Conservation (phyloP, 1,140 invertebrate species). For the Wasmannia auropunctata region DNA sequence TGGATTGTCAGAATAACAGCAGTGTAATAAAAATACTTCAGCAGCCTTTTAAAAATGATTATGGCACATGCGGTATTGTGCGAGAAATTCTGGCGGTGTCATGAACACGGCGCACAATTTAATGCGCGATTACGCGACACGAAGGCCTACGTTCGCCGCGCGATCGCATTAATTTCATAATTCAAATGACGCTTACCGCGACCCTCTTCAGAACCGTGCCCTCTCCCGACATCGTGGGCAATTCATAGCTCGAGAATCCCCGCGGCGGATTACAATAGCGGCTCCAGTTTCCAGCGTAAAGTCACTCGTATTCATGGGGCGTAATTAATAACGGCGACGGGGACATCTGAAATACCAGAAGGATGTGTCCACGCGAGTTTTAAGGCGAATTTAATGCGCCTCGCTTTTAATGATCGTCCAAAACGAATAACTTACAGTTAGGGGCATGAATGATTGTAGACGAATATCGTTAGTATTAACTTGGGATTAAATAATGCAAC, state of each 20-base stretch:
- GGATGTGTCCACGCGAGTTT: neutral
- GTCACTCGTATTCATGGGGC: constrained; percentile 21
- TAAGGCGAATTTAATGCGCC: constrained; percentile 6
- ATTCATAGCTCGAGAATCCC: constrained; percentile 48
- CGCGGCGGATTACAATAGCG: constrained; percentile 52
- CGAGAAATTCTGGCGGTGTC: neutral
- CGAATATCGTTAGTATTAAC: neutral
- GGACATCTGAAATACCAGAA: constrained; percentile 23
- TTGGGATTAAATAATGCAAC: neutral
- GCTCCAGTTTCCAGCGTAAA: constrained; percentile 45
- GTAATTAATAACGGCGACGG: constrained; percentile 36
- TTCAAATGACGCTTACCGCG: constrained; percentile 32
- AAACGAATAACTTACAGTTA: neutral
- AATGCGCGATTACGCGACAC: constrained; percentile 35
- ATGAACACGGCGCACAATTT: constrained; percentile 5
- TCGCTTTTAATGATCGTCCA: neutral
- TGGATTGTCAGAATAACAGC: neutral
- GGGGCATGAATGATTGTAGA: neutral
- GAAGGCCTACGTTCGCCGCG: constrained; percentile 9
- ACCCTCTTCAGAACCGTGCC: constrained; percentile 3
- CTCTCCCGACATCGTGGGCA: constrained; percentile 3
- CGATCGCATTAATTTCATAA: constrained; percentile 49
- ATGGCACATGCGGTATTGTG: neutral
- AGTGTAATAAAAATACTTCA: neutral
- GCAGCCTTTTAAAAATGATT: neutral